Conservation (phyloP, 2,113 vertebrate genomes). For the Polypterus bichir region DNA sequence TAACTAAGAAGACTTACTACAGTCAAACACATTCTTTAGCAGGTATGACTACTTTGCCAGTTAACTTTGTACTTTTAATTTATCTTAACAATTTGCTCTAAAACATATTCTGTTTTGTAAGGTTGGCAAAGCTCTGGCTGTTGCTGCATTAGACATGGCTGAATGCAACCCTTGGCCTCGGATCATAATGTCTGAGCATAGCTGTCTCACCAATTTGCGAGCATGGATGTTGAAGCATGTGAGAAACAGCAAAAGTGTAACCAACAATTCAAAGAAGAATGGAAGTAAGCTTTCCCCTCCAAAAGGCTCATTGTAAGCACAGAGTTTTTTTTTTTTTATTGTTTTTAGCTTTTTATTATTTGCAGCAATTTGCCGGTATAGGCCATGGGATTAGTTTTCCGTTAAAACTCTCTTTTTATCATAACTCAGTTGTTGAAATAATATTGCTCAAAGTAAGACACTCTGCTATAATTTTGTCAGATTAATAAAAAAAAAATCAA, state of each 20-base stretch:
- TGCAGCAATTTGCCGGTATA: no score
- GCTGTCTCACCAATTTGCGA: slow-evolving; percentile 72
- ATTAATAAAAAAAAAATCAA: no score
- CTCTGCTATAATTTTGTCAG: no score
- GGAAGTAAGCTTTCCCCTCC: slow-evolving; percentile 39
- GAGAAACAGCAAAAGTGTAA: slow-evolving; percentile 59
- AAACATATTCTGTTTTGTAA: slow-evolving; percentile 23
- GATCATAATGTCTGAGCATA: slow-evolving; percentile 81
- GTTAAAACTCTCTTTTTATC: no score
- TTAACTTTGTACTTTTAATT: no score
- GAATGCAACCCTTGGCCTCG: slow-evolving; percentile 90
- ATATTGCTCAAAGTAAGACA: no score
- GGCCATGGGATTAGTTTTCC: no score
- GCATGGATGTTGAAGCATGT: slow-evolving; percentile 85
- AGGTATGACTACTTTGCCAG: no score
- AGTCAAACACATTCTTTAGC: no score
- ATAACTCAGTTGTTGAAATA: no score
- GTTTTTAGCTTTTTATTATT: background rate
- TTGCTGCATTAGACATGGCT: slow-evolving; percentile 81
- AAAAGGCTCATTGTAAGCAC: slow-evolving; percentile 46
- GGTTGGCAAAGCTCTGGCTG: slow-evolving; percentile 80
- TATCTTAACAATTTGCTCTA: no score
- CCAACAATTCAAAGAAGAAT: slow-evolving; percentile 34
- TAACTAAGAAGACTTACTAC: no score
- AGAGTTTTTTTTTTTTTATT: background rate